phyloP scores from a whole-genome alignment of 2,888 invertebrate species.

The Lamellibrachia satsuma region DNA sequence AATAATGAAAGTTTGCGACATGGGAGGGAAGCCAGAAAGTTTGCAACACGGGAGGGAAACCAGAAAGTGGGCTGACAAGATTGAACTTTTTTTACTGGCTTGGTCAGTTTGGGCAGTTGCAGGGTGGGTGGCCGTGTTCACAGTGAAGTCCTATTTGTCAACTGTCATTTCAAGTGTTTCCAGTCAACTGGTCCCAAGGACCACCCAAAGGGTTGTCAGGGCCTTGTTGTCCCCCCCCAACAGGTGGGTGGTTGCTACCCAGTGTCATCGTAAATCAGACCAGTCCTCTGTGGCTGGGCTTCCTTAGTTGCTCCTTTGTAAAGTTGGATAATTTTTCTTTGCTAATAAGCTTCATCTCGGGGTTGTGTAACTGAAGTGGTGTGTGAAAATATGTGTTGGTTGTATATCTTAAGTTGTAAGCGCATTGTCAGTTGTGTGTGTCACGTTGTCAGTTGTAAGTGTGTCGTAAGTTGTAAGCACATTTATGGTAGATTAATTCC shows the following conservation, averaged over 20 bases:
- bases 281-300: neutral
- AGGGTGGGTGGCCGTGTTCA: neutral
- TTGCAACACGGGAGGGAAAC: too few relatives aligned
- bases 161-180: neutral
- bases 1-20: too few relatives aligned
- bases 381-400: neutral
- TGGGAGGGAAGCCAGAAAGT: too few relatives aligned
- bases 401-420: neutral
- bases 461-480: too few relatives aligned
- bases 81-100: too few relatives aligned
- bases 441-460: neutral
- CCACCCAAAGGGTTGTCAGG: conserved; percentile 3
- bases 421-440: neutral
- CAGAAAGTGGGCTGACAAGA: too few relatives aligned
- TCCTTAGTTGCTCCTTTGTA: neutral
- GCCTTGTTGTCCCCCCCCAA: neutral
- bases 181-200: neutral
- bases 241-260: neutral
- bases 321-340: neutral
- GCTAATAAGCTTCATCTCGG: neutral
- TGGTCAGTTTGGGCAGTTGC: too few relatives aligned
- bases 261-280: conserved; percentile 1
- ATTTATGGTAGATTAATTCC: neutral
- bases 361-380: neutral
- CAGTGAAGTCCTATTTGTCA: neutral